phyloP scores from a whole-genome alignment of 2,888 invertebrate species.

The Suillia variegata region DNA sequence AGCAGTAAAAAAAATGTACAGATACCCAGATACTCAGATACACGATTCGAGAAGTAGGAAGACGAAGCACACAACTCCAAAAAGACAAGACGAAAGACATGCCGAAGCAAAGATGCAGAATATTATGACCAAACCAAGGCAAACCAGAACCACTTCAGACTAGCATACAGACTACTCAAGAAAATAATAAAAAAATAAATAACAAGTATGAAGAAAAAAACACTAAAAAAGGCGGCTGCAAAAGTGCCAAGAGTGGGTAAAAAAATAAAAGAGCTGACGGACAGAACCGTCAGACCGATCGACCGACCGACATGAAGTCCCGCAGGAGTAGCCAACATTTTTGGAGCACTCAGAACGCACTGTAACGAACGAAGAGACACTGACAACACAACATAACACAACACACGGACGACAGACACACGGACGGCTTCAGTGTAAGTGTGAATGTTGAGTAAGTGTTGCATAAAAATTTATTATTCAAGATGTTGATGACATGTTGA shows the following conservation, averaged over 20 bases:
- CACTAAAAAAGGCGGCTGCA: background rate
- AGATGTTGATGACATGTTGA: background rate
- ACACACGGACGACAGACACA: background rate
- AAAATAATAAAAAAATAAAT: background rate
- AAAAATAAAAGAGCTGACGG: too few species aligned
- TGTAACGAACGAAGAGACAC: too few species aligned
- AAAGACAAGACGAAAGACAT: background rate
- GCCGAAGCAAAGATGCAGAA: constrained; percentile 21
- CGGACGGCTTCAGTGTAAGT: background rate
- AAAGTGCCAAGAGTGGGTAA: background rate
- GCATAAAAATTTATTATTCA: background rate
- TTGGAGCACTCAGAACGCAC: too few species aligned
- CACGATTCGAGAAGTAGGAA: too few species aligned
- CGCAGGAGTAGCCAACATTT: too few species aligned
- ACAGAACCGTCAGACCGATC: too few species aligned
- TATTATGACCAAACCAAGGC: constrained; percentile 45
- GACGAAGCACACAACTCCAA: background rate
- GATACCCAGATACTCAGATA: too few species aligned
- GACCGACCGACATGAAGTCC: too few species aligned
- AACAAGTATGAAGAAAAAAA: background rate
- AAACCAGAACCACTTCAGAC: constrained; percentile 37
- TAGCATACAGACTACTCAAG: background rate
- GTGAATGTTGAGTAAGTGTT: background rate
- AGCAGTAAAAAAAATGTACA: background rate
- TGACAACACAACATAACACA: background rate